Percentiles rank a stretch among this genome's conserved stretches.
Conservation (phyloP, 2,888 invertebrate species). For the Tribolium freemani region DNA sequence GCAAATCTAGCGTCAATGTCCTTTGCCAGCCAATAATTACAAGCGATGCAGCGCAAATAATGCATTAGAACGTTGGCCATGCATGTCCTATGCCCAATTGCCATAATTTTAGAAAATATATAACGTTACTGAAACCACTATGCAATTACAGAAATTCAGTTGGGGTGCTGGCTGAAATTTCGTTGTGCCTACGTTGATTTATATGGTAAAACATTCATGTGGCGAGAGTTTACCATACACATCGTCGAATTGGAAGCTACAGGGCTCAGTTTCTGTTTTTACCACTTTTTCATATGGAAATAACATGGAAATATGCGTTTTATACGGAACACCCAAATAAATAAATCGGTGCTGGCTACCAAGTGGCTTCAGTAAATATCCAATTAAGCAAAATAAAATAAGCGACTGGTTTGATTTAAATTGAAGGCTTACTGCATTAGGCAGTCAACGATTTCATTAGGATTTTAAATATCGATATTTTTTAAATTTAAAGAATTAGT, state of each 20-base stretch:
- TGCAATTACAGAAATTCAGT: constrained; percentile 27
- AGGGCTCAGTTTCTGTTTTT: constrained; percentile 28
- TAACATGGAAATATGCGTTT: constrained; percentile 31
- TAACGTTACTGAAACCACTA: neutral
- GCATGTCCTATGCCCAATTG: neutral
- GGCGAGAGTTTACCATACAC: constrained; percentile 21
- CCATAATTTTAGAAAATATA: constrained; percentile 3
- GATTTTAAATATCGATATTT: too few relatives aligned
- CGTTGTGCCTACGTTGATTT: constrained; percentile 22
- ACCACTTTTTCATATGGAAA: constrained; percentile 36
- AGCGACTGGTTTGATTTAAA: neutral
- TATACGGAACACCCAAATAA: constrained; percentile 25
- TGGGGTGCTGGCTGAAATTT: constrained; percentile 24
- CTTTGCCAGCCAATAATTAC: neutral
- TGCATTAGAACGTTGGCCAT: neutral
- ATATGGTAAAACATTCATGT: constrained; percentile 35
- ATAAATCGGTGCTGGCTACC: constrained; percentile 18
- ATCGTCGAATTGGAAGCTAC: constrained; percentile 10
- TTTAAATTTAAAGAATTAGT: too few relatives aligned
- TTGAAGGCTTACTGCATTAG: neutral
- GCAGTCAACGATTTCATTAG: too few relatives aligned
- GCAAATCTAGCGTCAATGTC: neutral
- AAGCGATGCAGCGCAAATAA: neutral
- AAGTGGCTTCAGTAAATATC: constrained; percentile 5
- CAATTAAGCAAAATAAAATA: constrained; percentile 19